Evolutionary conservation across 2,888 invertebrate genomes (phyloP), one percentile per base, ranked within the genome.

Genomic region (Brenthis ino): DNA sequence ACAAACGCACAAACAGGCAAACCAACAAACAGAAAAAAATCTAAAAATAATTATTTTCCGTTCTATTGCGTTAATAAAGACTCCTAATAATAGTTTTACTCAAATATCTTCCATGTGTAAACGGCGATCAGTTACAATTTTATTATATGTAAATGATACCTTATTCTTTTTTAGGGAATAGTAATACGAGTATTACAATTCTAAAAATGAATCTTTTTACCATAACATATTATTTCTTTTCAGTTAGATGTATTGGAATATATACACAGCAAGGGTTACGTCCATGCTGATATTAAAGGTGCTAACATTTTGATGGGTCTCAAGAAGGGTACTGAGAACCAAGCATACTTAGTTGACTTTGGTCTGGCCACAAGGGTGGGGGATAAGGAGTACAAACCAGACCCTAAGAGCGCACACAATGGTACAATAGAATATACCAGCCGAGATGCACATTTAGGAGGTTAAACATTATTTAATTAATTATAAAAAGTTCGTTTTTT

Each of bases 391-490:
- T 98, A 96, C 83, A 97, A 97, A 83, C 95, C 96, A 0, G 97
- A 99, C 88, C 97, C 97, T 0, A 97, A 97, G 78, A 96, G 96
- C 84, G 98, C 98, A 72, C 99, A 99, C 83, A 97, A 99, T 86
- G 99, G 99, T 0, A 99, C 99, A 0, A 96, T 99, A 71, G 98
- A 99, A 82, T 99, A 98, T 84, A 97, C 98, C 0, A 99, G 99
- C 76, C 93, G 98, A 71, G 99, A 99, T 93, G 99, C 99, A 4
- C 99, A 99, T 89, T 94, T 96, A 76, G 99, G 99, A 90, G 96
- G 96, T 94, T 86, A 81, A 75, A 47, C n/a, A 3, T 16, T n/a
- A 6, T 2, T 54, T 60, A 28, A 55, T 37, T 6, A 37, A 37
- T 28, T 28, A 4, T 28, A 28, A 43, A 43, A 43, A 8, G 37